Evolutionary conservation across 2,113 vertebrate species (phyloP).

Genomic region (Trematocara variabile): DNA sequence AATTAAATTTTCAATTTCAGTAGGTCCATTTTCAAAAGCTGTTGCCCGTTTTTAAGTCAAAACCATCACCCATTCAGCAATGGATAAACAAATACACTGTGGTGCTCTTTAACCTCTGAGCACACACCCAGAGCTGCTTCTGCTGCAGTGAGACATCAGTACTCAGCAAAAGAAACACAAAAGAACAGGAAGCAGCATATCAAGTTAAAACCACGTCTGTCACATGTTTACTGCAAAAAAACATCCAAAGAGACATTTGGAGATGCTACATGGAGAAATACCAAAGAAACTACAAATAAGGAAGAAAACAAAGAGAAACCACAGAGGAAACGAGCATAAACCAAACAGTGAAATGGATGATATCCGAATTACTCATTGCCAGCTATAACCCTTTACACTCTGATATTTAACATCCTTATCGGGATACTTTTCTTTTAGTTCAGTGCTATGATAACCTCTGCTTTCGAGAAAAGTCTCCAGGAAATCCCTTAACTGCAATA

Average conservation of each 20-base stretch:
- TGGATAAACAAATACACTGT: constrained; percentile 5
- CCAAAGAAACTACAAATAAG: neutral
- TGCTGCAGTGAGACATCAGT: constrained; percentile 4
- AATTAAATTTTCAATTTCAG: neutral
- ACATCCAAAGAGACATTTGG: neutral
- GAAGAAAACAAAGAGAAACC: neutral
- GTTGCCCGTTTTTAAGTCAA: neutral
- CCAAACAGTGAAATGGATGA: neutral
- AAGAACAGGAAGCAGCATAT: neutral
- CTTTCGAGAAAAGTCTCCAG: constrained; percentile 21
- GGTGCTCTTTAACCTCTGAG: constrained; percentile 19
- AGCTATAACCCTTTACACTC: neutral
- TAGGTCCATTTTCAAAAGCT: neutral
- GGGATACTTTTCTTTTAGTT: neutral
- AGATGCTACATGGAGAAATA: neutral
- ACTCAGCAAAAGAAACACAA: constrained; percentile 6
- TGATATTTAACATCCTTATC: neutral
- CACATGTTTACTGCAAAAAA: neutral
- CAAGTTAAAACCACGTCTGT: neutral
- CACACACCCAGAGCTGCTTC: neutral
- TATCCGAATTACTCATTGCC: neutral
- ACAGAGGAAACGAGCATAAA: neutral
- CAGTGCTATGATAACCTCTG: neutral
- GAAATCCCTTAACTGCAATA: constrained; percentile 18
- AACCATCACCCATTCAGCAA: constrained; percentile 1